These are phyloP conservation scores for Plestiodon gilberti DNA, from an alignment of 2,113 vertebrate genomes.

Conservation along the genomic window DNA sequence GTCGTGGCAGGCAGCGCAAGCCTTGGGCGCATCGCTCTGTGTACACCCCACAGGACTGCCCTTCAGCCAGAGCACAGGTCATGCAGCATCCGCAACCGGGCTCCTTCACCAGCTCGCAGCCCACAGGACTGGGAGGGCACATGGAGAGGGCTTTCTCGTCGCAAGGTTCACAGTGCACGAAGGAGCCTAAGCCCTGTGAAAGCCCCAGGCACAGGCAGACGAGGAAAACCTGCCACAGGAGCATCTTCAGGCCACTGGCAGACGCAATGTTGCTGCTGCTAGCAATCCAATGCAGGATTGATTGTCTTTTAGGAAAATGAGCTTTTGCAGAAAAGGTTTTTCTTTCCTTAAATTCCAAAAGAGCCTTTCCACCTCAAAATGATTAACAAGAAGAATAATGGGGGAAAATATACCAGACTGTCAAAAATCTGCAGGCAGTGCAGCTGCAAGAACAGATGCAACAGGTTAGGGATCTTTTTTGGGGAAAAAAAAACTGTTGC, in stretches of 20 bases:
- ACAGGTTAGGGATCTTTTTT: conserved; percentile 1
- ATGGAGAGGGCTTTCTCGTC: conserved; percentile 95
- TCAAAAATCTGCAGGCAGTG: conserved; percentile 24
- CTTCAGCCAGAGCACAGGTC: conserved; percentile 94
- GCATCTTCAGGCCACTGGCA: conserved; percentile 76
- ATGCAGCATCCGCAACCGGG: conserved; percentile 98
- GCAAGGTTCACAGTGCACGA: conserved; percentile 96
- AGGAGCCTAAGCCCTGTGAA: conserved; percentile 87
- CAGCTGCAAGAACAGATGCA: conserved; percentile 15
- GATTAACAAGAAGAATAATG: neutral
- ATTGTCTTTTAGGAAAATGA: neutral
- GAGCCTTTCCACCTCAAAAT: neutral
- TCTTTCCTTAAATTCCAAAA: conserved; percentile 9
- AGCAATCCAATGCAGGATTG: neutral
- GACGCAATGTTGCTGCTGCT: conserved; percentile 18
- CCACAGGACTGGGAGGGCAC: conserved; percentile 91
- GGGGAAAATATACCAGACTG: neutral
- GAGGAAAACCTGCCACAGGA: conserved; percentile 83
- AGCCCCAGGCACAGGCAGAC: conserved; percentile 84
- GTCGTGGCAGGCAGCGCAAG: conserved; percentile 92
- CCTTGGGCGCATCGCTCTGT: conserved; percentile 94
- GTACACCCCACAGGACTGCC: conserved; percentile 95
- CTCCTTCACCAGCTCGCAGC: conserved; percentile 97
- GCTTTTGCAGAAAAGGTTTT: neutral
- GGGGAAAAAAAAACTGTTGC: conserved; percentile 30